phyloP scores from a whole-genome alignment of 2,797 vertebrate genomes.

The Danio choprae region DNA sequence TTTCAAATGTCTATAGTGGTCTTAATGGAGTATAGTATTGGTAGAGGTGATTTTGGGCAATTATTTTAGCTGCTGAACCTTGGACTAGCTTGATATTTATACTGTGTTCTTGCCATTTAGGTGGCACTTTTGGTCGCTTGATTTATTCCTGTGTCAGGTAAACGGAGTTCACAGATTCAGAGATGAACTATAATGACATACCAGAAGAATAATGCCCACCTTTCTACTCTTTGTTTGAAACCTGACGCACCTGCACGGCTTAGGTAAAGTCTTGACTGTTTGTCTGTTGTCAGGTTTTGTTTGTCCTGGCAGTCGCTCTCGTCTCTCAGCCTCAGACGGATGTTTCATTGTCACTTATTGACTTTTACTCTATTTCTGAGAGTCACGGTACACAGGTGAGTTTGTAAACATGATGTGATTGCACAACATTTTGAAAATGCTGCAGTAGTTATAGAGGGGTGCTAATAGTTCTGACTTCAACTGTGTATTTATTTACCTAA shows the following conservation, averaged over 20 bases:
- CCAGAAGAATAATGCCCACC: not conserved
- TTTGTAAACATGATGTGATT: not conserved
- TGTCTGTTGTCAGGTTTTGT: not conserved
- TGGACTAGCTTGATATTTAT: not conserved
- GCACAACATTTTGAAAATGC: too few species aligned
- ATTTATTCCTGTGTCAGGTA: constrained; percentile 6
- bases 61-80: too few species aligned
- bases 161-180: not conserved
- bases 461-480: not conserved
- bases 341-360: not conserved
- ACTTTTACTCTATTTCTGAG: not conserved
- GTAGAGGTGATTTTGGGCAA: too few species aligned
- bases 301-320: not conserved
- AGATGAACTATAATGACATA: constrained; percentile 10
- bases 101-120: not conserved
- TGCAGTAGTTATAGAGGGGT: not conserved
- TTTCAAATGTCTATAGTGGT: too few species aligned
- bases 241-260: constrained; percentile 7
- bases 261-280: constrained; percentile 7
- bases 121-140: not conserved
- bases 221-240: not conserved
- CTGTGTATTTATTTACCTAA: not conserved
- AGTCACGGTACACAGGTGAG: not conserved
- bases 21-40: too few species aligned
- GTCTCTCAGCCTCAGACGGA: not conserved